Base-by-base conservation (phyloP, 2,888 invertebrate species). In the Patella pellucida region DNA sequence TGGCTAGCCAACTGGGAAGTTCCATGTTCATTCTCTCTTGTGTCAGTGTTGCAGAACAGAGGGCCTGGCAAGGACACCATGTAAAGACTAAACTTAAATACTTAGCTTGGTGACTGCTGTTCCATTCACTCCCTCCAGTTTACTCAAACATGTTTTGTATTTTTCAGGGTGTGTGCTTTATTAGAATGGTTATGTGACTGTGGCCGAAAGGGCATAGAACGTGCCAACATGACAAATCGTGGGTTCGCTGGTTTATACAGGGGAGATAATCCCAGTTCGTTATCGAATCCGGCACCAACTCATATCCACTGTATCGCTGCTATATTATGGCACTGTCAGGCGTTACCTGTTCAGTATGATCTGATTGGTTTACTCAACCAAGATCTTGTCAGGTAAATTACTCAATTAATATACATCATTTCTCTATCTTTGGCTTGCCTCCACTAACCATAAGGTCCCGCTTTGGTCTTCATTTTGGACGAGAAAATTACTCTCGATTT, bases 261-360 rank as follows among this genome's bases (percentile, higher is more conserved):
- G 70, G 27, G 41, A 76, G 54, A 31, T 70, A 23, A 74, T 67
- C 67, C 16, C 5, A 31, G 12, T 73, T 75, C 52, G 1, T 54
- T 68, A 23, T 68, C 41, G 16, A 62, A 71, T 41, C 89, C 90
- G 2, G 87, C 90, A 15, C 85, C 89, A 3, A 83, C 86, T 19
- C 89, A 90, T 80, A 86, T 91, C 12, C 95, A 96, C 85, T 95
- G 95, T 79, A 94, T 96, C 69, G 95, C 97, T 5, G 94, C 96
- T 62, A 95, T 97, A 69, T 91, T 95, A 78, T 95, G 95, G 95
- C 93, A 94, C 74, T 88, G 88, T 75, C 83, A 84, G 69, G 86
- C 88, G 62, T 78, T 83, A 15, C 82, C 82, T 16, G 85, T 86
- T 7, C 79, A 83, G 11, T 86, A 87, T 75, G 93, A 95, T 87